Base-by-base conservation (phyloP, 2,797 vertebrate species). In the Sebastes flavidus region DNA sequence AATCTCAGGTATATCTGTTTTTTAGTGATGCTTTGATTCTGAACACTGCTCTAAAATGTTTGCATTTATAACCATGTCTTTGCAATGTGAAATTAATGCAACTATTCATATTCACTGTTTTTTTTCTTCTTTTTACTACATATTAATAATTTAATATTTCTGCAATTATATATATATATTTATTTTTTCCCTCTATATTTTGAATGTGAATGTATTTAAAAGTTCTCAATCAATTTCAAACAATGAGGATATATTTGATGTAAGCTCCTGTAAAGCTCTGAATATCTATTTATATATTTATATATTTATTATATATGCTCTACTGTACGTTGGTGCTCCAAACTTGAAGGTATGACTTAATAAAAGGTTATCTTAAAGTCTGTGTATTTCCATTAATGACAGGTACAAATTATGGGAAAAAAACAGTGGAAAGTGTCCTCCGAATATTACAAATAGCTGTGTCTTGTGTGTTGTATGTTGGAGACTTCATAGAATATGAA, bases 221-320 rank as follows among this genome's bases (percentile, higher is more conserved):
- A 49, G 78, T 91, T 91, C 77, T 91, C 80, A 61, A 8, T 27
- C 3, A 22, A 42, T 75, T 61, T 56, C 2, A 3, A 77, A 29
- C 11, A 49, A 46, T 66, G 62, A 42, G n/a, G 77, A 83, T 78
- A 34, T 77, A 60, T 72, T 70, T 68, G 1, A 72, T 70, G 27
- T 84, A 72, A 82, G 65, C 22, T 77, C 54, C 6, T 76, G 2
- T 55, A 65, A 61, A 58, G 20, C 12, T 66, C 29, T 73, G 30
- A 72, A 66, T 77, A 36, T 79, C 1, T 87, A 87, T 89, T 90
- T 88, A 88, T 83, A 13, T 87, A 92, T 93, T 88, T 93, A 90
- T 87, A 34, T 87, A 34, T 54, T 70, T 74, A 91, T 88, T 87
- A 90, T 83, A 76, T 65, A 72, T 72, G 3, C 34, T 83, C 38